Base-by-base conservation (phyloP, 2,113 vertebrate species). In the Hemiscyllium ocellatum region DNA sequence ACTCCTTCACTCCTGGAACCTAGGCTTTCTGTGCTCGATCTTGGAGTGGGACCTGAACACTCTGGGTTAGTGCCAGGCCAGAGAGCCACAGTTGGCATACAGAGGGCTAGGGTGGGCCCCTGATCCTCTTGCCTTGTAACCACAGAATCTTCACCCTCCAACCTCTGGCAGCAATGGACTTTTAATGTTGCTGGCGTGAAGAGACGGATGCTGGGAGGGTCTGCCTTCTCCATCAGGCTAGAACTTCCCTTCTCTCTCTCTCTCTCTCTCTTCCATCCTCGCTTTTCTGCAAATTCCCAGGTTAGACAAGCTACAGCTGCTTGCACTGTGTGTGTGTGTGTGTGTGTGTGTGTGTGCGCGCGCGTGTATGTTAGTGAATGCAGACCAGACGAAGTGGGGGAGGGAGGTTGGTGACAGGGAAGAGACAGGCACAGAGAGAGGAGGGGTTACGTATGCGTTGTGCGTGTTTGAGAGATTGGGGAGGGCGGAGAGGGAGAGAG, bases 91-190 rank as follows among this genome's bases (percentile, higher is more conserved):
- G 68, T 69, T 69, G 68, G 2, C 24, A 33, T 24, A 72, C 70
- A 72, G 29, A 72, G 70, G 26, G 26, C 0, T 6, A 7, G 70
- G 5, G 26, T 26, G 70, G 24, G 98, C 98, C 99, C 98, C 98
- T 98, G 98, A 98, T 99, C 98, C 98, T 98, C 98, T 52, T 98
- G 98, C 98, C 42, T 98, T 98, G 99, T 99, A 98, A 99, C 99
- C 99, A 99, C 99, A 99, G 99, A 98, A 99, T 96, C 98, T 98
- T 98, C 97, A 98, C 98, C 98, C 98, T 98, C 98, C 98, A 99
- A 99, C 99, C 99, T 99, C 99, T 98, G 98, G 98, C 98, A 98
- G 98, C 98, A 98, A 98, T 97, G 98, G 98, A 98, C 99, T 70
- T 61, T 61, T 61, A 3, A 24, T 50, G 50, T 7, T 52, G 85